Conservation (phyloP, 1,140 invertebrate species). For the Drosophila virilis region DNA sequence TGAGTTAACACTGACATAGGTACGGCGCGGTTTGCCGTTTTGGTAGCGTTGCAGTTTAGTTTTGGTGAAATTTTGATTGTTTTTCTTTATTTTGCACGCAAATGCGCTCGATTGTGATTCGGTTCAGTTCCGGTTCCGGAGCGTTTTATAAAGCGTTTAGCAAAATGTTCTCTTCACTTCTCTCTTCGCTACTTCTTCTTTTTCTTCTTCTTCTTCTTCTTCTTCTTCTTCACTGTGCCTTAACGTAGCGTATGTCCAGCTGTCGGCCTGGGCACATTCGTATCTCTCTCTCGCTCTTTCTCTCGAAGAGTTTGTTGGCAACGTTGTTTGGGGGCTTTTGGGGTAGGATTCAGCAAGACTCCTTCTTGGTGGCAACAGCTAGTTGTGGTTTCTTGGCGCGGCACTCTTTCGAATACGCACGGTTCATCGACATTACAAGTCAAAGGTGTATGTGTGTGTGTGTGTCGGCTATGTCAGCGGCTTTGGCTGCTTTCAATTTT, state of each 20-base stretch:
- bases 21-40: constrained; percentile 76
- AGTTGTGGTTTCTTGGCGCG: constrained; percentile 50
- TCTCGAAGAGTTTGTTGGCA: background rate
- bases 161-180: background rate
- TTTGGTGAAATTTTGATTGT: constrained; percentile 75
- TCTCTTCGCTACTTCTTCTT: too few species aligned
- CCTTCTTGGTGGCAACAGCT: constrained; percentile 6
- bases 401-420: constrained; percentile 68
- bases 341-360: constrained; percentile 2
- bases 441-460: constrained; percentile 51
- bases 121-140: background rate
- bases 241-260: constrained; percentile 64
- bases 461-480: constrained; percentile 45
- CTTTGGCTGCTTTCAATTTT: constrained; percentile 18
- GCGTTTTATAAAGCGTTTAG: background rate
- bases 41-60: constrained; percentile 64
- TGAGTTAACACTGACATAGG: constrained; percentile 82
- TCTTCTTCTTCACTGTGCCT: constrained; percentile 29
- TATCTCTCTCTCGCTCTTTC: constrained; percentile 2
- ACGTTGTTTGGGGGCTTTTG: background rate
- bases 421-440: constrained; percentile 82
- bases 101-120: background rate
- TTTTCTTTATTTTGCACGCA: constrained; percentile 41
- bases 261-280: constrained; percentile 63
- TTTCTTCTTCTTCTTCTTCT: too few species aligned